phyloP scores from a whole-genome alignment of 2,113 vertebrate species.

The Piaya cayana region DNA sequence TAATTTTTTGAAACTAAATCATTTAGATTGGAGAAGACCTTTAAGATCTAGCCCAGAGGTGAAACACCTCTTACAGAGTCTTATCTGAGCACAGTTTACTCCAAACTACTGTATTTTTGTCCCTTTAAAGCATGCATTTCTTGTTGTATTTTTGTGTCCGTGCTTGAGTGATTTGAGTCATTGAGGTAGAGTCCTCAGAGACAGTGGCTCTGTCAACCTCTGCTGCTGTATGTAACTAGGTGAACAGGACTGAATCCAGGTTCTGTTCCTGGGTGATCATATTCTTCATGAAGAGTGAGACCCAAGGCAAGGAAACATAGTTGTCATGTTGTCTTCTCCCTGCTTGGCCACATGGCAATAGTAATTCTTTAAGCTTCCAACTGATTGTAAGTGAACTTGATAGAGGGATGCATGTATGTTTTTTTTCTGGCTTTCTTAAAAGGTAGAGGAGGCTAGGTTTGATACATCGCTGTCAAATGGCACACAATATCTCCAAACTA shows the following conservation, averaged over 20 bases:
- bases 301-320: not conserved
- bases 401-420: not conserved
- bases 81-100: not conserved
- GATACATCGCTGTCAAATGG: not conserved
- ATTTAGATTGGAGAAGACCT: too few relatives aligned
- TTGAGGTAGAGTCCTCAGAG: not conserved
- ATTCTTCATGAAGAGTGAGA: not conserved
- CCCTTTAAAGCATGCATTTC: not conserved
- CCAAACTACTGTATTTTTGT: not conserved
- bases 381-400: not conserved
- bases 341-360: not conserved
- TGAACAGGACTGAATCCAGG: not conserved
- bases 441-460: not conserved
- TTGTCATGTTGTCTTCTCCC: not conserved
- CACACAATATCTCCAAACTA: accelerated
- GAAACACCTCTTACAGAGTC: not conserved
- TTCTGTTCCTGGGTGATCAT: not conserved
- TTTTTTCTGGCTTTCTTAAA: not conserved
- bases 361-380: not conserved
- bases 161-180: not conserved
- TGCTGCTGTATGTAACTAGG: not conserved
- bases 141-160: not conserved
- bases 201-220: not conserved
- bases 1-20: not conserved
- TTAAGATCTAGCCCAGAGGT: too few relatives aligned